Base-by-base conservation (phyloP, 2,888 invertebrate species). In the Eupsilia transversa region DNA sequence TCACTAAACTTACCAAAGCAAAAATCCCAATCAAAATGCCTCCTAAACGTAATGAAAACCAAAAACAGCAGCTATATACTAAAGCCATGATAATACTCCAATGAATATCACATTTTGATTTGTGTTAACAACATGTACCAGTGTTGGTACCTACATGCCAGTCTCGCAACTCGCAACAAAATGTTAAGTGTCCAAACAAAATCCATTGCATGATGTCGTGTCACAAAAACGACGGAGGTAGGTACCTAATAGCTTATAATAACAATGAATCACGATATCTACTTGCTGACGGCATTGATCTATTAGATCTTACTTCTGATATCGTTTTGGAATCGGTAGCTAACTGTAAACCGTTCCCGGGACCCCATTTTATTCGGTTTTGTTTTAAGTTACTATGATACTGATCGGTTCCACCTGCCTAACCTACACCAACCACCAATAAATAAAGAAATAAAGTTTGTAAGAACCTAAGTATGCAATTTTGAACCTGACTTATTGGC, bases 41-140 rank as follows among this genome's bases (percentile, higher is more conserved):
- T 38, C 95, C 95, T 61, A 96, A 90, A 64, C 96, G 92, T 49
- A 96, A 87, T 20, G 96, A 96, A 91, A 96, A 96, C 95, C 96
- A 96, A 88, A 96, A 96, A 83, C 96, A 96, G 83, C 95, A 96
- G 85, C 94, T 95, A 77, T 96, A 96, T 9, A 96, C 94, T 54
- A 94, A 87, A 65, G 95, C 95, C 96, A 96, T 95, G 78, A 35
- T 86, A 73, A 30, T 30, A n/a, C 33, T 52, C 20, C 17, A 33
- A 66, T 10, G 12, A 17, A 65, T 10, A 71, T 73, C 57, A 81
- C 60, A 72, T 73, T 71, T 77, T 68, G 9, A 33, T 49, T 38
- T 59, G 27, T 23, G 38, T 46, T 57, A 66, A 54, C 33, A 64
- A 43, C 14, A 6, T 38, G 20, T 66, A 41, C 27, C 49, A 30